Evolutionary conservation across 2,797 vertebrate species (phyloP), one percentile per base, ranked within the genome.

Genomic region (Trematomus bernacchii): DNA sequence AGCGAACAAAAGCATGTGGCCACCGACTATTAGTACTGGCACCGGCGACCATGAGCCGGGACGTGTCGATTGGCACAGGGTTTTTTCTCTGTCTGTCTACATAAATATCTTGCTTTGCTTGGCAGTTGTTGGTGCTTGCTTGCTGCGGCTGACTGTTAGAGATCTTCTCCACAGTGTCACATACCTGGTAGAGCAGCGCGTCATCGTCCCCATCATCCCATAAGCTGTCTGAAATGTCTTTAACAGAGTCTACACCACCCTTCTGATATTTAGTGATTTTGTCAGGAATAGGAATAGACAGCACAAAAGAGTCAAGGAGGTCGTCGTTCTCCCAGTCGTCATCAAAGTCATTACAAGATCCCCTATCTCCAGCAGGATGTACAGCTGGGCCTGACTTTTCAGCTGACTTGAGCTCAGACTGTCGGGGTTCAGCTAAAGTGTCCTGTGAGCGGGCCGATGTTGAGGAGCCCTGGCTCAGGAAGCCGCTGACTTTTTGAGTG

Each of bases 311-410:
- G 79, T 99, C 95, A 54, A 98, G 89, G 55, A 99, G 89, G 79
- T 96, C 96, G 33, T 95, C 93, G 64, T 94, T 95, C 89, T 96
- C 98, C 84, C 98, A 97, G 89, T 97, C 96, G 7, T 98, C 97
- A 5, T 95, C 93, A 91, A 97, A 96, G 64, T 94, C 91, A 21
- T 93, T 89, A 27, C 82, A 18, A 2, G 76, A 18, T 43, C 58
- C 70, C 18, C 58, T 78, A 61, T 52, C 60, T 59, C 46, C 47
- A 27, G 78, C 69, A 23, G 71, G 59, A 60, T 10, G 46, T 21
- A 73, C 27, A 43, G 72, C 46, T 10, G 75, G 19, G 59, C 10
- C 44, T 15, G 76, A 66, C 58, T 23, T 50, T 2, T 63, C 64
- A 21, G 59, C 58, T 10, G 65, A 52, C 51, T 69, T 73, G 10